A percentile compares a stretch with the other conserved stretches of the same genome.
Evolutionary conservation across 2,113 vertebrate species (phyloP).

Genomic region (Illadopsis cleaveri): DNA sequence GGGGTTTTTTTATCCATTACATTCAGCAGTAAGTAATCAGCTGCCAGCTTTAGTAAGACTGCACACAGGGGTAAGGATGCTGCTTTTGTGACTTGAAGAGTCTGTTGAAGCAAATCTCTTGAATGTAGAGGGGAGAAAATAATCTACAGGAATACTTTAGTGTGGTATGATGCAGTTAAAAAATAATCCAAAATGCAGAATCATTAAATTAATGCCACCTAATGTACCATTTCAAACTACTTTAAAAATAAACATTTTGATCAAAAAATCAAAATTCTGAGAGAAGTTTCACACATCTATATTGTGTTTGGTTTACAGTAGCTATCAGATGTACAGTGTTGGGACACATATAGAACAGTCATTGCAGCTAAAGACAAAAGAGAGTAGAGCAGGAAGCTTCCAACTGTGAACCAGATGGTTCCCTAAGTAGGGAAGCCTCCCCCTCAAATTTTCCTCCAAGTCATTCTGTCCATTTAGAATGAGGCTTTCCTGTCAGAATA

Average conservation of each 20-base stretch:
- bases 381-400: background rate
- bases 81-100: background rate
- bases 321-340: background rate
- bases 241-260: background rate
- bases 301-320: background rate
- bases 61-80: background rate
- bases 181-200: background rate
- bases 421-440: background rate
- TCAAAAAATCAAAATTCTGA: background rate
- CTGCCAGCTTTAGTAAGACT: background rate
- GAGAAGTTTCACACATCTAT: background rate
- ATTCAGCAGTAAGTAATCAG: background rate
- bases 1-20: background rate
- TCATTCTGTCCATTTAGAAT: background rate
- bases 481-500: background rate
- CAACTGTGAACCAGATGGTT: constrained; percentile 7
- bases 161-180: background rate
- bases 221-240: background rate
- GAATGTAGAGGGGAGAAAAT: background rate
- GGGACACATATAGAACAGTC: background rate
- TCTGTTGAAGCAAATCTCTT: background rate
- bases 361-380: background rate
- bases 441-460: background rate
- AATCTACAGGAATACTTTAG: background rate
- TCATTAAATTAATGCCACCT: background rate